Evolutionary conservation across 2,797 vertebrate genomes (phyloP).

Genomic region (Eulemur coronatus): DNA sequence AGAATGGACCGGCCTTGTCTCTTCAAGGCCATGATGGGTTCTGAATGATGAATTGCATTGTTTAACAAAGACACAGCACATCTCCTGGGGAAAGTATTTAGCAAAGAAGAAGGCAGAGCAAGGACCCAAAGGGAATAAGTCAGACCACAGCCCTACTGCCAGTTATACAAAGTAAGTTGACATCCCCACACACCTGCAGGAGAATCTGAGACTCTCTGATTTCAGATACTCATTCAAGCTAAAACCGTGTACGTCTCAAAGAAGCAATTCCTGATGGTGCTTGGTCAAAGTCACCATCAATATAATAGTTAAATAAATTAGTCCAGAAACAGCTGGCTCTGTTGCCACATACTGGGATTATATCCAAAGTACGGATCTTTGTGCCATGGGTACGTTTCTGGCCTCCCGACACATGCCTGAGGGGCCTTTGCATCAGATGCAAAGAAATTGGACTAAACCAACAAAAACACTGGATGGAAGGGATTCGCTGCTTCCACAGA

Average conservation of each 20-base stretch:
- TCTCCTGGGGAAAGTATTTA: neutral
- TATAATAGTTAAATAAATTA: neutral
- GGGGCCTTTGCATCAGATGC: neutral
- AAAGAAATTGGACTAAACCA: neutral
- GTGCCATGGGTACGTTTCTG: neutral
- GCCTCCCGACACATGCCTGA: neutral
- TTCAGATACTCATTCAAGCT: neutral
- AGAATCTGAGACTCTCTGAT: too few relatives aligned
- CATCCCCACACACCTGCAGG: neutral
- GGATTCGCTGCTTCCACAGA: neutral
- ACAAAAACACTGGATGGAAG: neutral
- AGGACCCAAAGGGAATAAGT: neutral
- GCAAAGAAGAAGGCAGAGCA: neutral
- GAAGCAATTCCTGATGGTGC: neutral
- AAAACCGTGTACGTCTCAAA: neutral
- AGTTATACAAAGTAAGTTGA: fast-evolving
- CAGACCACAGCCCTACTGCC: neutral
- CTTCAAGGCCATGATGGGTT: neutral
- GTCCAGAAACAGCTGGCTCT: neutral
- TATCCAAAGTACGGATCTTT: neutral
- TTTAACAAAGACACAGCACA: fast-evolving
- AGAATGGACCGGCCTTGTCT: neutral
- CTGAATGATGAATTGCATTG: neutral
- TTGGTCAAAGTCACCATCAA: neutral
- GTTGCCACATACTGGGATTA: fast-evolving